A percentile compares a stretch with the other conserved stretches of the same genome.
Conservation (phyloP, 2,113 vertebrate genomes). For the Hypanus sabinus region DNA sequence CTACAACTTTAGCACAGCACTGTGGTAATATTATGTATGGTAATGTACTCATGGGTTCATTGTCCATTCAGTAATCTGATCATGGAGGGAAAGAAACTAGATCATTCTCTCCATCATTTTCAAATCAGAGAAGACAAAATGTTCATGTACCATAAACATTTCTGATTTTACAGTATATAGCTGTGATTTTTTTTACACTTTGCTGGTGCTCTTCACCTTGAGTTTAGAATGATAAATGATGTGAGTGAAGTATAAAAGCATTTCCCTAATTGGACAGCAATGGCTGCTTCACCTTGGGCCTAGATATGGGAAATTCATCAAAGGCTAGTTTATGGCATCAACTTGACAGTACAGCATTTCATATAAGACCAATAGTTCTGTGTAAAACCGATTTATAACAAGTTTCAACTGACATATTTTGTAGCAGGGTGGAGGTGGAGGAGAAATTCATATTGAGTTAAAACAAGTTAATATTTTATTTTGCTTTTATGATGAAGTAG, state of each 20-base stretch:
- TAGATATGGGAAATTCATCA: constrained; percentile 46
- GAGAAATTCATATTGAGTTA: constrained; percentile 22
- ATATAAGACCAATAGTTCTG: constrained; percentile 47
- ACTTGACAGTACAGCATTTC: constrained; percentile 40
- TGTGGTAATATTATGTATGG: no score
- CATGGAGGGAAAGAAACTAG: no score
- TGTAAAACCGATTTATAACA: constrained; percentile 45
- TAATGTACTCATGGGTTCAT: no score
- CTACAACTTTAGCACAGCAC: no score
- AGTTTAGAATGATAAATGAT: constrained; percentile 41
- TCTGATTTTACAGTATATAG: constrained; percentile 48
- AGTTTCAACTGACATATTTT: constrained; percentile 32
- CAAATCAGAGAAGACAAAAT: constrained; percentile 45
- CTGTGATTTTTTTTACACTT: constrained; percentile 51
- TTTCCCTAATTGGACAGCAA: constrained; percentile 45
- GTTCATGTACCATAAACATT: constrained; percentile 48
- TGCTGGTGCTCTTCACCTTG: constrained; percentile 40
- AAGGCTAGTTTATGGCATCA: constrained; percentile 38
- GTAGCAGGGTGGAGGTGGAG: constrained; percentile 12
- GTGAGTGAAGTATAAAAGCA: constrained; percentile 42
- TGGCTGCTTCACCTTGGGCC: constrained; percentile 43
- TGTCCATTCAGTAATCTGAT: no score
- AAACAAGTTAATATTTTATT: constrained; percentile 36
- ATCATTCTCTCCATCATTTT: constrained; percentile 38
- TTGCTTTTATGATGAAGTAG: neutral